Percentiles rank a stretch among this genome's conserved stretches.
phyloP scores from a whole-genome alignment of 2,888 invertebrate genomes.

The Diaperis boleti region DNA sequence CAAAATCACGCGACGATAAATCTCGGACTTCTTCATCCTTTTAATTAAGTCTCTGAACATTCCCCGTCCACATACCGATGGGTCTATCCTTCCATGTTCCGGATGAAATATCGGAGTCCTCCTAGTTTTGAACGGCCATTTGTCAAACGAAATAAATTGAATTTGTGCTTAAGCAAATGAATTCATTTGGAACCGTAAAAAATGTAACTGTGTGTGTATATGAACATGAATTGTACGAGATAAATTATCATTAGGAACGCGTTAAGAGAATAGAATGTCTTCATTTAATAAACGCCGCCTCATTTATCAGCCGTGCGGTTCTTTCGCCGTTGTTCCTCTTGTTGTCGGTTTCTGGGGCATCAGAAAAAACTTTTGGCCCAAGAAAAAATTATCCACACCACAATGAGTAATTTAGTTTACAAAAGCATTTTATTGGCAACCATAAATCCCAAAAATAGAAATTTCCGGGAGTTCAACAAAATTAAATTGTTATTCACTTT shows the following conservation, averaged over 20 bases:
- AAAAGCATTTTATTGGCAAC: too few relatives aligned
- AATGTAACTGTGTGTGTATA: constrained; percentile 56
- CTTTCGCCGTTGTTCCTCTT: constrained; percentile 21
- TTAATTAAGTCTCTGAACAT: neutral
- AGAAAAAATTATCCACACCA: too few relatives aligned
- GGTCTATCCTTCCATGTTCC: constrained; percentile 1
- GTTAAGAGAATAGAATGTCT: constrained; percentile 64
- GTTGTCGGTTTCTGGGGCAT: too few relatives aligned
- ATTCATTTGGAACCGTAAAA: constrained; percentile 53
- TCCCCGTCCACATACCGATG: constrained; percentile 5
- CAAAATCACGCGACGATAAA: too few relatives aligned
- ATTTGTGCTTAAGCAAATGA: constrained; percentile 42
- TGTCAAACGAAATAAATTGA: constrained; percentile 42
- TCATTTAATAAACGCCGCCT: constrained; percentile 62
- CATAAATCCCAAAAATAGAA: too few relatives aligned
- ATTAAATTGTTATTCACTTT: too few relatives aligned
- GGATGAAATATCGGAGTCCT: constrained; percentile 35
- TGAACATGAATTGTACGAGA: constrained; percentile 58
- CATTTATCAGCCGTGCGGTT: constrained; percentile 61
- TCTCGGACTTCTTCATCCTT: neutral
- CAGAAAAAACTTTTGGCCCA: too few relatives aligned
- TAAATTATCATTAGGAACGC: constrained; percentile 63
- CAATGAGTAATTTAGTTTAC: too few relatives aligned
- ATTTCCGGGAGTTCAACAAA: too few relatives aligned
- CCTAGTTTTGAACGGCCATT: constrained; percentile 40